Conservation (phyloP, 2,113 vertebrate species). For the Crypturellus undulatus region DNA sequence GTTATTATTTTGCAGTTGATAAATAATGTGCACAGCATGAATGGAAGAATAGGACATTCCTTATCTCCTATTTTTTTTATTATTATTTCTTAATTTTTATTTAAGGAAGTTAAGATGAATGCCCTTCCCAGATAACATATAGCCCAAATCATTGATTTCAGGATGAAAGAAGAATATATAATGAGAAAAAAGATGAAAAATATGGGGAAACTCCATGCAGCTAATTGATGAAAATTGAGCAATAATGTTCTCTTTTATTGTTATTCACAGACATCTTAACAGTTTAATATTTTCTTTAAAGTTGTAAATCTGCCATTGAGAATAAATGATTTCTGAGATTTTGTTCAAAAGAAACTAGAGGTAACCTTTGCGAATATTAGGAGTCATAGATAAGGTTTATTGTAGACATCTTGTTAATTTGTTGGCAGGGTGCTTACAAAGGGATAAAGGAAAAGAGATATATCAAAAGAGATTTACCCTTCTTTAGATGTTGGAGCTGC, state of each 20-base stretch:
- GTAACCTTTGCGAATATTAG: not conserved
- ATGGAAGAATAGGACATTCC: not conserved
- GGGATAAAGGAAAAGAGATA: not conserved
- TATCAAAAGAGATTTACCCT: not conserved
- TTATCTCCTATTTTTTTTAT: no score
- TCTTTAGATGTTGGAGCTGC: not conserved
- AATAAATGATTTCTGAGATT: not conserved
- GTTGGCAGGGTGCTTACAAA: not conserved
- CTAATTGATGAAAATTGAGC: not conserved
- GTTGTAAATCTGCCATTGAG: not conserved
- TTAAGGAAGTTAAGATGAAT: constrained; percentile 11
- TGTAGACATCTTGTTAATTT: not conserved
- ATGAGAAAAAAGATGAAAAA: constrained; percentile 4
- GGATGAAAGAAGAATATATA: not conserved
- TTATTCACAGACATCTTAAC: not conserved
- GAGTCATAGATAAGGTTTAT: not conserved
- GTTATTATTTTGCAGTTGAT: constrained; percentile 17
- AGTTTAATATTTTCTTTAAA: not conserved
- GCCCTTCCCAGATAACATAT: not conserved
- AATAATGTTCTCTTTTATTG: not conserved
- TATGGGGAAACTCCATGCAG: not conserved
- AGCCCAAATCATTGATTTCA: not conserved
- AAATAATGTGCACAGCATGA: not conserved
- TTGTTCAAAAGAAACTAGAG: not conserved
- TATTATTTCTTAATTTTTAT: no score